Conservation (phyloP, 1,140 invertebrate species). For the Sycobia sp. region DNA sequence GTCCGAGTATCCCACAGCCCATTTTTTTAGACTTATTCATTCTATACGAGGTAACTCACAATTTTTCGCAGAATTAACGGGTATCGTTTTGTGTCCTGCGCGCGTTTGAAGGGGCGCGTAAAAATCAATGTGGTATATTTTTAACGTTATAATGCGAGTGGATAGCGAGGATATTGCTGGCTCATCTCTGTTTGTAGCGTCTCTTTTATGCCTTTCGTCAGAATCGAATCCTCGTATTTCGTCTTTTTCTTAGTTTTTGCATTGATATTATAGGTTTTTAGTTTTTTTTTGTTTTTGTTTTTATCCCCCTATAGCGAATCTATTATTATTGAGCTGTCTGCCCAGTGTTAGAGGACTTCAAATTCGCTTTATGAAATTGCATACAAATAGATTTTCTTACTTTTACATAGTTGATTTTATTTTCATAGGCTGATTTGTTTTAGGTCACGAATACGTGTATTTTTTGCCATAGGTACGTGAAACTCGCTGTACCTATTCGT, state of each 20-base stretch:
- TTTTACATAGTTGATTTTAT: conserved; percentile 15
- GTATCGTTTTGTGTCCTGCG: too few species aligned
- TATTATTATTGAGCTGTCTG: too few species aligned
- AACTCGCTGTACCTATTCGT: conserved; percentile 13
- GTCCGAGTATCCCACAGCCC: too few species aligned
- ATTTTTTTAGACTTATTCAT: too few species aligned
- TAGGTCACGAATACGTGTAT: conserved; percentile 6
- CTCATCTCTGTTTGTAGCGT: not conserved
- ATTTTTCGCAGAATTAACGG: too few species aligned
- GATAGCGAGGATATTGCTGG: conserved; percentile 5
- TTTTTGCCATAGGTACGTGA: conserved; percentile 2
- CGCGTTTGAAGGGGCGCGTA: not conserved
- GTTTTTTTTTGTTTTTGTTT: too few species aligned
- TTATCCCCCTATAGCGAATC: conserved; percentile 5
- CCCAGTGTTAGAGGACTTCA: not conserved
- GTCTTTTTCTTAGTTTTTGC: not conserved
- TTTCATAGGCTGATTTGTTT: conserved; percentile 26
- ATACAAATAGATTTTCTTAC: conserved; percentile 8
- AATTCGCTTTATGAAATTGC: not conserved
- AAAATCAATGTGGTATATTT: conserved; percentile 1
- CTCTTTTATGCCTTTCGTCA: not conserved
- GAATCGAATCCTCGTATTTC: conserved; percentile 1
- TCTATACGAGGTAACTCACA: too few species aligned
- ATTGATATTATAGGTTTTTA: not conserved
- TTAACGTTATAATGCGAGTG: not conserved